phyloP scores from a whole-genome alignment of 2,888 invertebrate species.

The Folsomia candida region DNA sequence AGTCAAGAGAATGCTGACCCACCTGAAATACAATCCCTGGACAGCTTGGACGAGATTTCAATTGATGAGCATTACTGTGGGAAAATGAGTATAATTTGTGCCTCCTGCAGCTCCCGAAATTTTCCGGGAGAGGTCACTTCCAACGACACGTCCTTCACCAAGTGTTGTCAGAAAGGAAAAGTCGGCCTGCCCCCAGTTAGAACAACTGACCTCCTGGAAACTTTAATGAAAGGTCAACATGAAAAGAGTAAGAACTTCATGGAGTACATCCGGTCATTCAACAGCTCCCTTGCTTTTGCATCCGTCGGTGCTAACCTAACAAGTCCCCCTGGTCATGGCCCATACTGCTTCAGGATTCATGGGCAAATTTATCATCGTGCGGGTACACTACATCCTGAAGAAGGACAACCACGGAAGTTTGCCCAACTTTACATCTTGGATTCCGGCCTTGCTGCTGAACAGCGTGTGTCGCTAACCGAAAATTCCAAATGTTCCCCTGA shows the following conservation, averaged over 20 bases:
- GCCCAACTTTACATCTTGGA: constrained; percentile 34
- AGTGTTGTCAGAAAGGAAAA: not conserved
- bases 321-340: too few species aligned
- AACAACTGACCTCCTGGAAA: not conserved
- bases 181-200: not conserved
- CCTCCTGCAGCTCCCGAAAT: too few species aligned
- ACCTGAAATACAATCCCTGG: too few species aligned
- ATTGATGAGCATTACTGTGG: too few species aligned
- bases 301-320: constrained; percentile 46
- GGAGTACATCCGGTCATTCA: constrained; percentile 30
- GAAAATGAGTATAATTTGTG: too few species aligned
- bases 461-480: constrained; percentile 8
- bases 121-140: not conserved
- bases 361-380: constrained; percentile 28
- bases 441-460: constrained; percentile 11
- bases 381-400: not conserved
- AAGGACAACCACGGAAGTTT: constrained; percentile 6
- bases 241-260: not conserved
- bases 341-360: too few species aligned
- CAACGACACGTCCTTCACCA: not conserved
- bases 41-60: too few species aligned
- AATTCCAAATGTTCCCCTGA: too few species aligned
- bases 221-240: constrained; percentile 9
- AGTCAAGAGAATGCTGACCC: too few species aligned
- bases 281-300: constrained; percentile 40